Percentiles rank a stretch among this genome's conserved stretches.
These are phyloP conservation scores for Vipera ursinii DNA, from an alignment of 2,797 vertebrate species.

Conservation along the genomic window DNA sequence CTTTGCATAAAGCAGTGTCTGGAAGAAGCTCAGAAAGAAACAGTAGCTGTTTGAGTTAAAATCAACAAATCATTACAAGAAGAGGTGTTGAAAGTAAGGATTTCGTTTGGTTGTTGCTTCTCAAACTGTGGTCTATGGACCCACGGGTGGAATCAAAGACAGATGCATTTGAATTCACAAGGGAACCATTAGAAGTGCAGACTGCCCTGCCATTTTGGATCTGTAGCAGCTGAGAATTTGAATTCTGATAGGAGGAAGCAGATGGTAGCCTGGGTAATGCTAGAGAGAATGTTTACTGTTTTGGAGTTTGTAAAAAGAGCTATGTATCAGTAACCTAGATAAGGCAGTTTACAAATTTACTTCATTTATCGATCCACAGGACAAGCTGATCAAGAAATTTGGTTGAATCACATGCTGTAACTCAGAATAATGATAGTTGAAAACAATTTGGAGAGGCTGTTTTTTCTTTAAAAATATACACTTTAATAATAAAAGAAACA, in stretches of 20 bases:
- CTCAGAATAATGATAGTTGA: not conserved
- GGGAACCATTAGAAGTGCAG: conserved; percentile 35
- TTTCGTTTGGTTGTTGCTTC: conserved; percentile 41
- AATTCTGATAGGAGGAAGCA: conserved; percentile 34
- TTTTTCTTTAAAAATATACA: not conserved
- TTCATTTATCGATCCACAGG: not conserved
- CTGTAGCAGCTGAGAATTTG: conserved; percentile 38
- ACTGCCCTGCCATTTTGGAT: conserved; percentile 36
- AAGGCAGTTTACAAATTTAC: conserved; percentile 15
- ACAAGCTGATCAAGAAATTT: not conserved
- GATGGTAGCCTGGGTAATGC: conserved; percentile 24
- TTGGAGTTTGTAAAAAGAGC: conserved; percentile 31
- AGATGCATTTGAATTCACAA: conserved; percentile 30
- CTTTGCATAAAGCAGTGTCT: conserved; percentile 55
- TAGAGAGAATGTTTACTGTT: conserved; percentile 23
- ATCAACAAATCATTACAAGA: conserved; percentile 53
- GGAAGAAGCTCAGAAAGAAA: conserved; percentile 52
- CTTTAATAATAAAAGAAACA: not conserved
- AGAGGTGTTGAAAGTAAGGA: conserved; percentile 55
- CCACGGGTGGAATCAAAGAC: conserved; percentile 20
- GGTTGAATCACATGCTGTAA: not conserved
- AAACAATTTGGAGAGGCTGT: not conserved
- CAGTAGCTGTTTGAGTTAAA: conserved; percentile 60
- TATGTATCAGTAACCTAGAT: conserved; percentile 10
- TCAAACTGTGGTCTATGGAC: conserved; percentile 14